Evolutionary conservation across 2,797 vertebrate species (phyloP), one percentile per base, ranked within the genome.

Genomic region (Macrochelys suwanniensis): DNA sequence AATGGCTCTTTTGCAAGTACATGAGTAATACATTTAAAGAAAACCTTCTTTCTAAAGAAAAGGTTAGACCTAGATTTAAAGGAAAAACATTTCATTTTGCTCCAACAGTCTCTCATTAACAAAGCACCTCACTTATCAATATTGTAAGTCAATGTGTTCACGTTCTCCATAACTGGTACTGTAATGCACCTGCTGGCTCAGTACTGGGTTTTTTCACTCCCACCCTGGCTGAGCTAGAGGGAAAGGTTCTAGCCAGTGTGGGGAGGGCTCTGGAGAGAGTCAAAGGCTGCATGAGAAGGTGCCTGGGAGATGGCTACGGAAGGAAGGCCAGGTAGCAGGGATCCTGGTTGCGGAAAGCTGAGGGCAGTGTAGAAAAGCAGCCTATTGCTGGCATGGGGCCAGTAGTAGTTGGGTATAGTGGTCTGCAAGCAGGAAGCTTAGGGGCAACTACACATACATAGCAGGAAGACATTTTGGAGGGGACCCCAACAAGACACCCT

Each of bases 1-100:
- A 45, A 92, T 78, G 49, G 15, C 6, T 85, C 42, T 87, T 54
- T 80, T 94, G 88, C 87, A 94, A 91, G 56, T 57, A 82, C 7
- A 78, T 76, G 42, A 84, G 71, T 85, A 95, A 82, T 31, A 19
- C 56, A 89, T 15, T 80, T 91, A 82, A 91, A 87, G 82, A 79
- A 89, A 93, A 95, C 23, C 59, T 6, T 49, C 61, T 78, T 89
- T 94, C 5, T 9, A 68, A 89, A 42, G 17, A 68, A 19, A n/a
- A 68, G 5, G 9, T 68, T 37, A 37, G 33, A 23, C 10, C n/a
- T 23, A 42, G 82, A 68, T 88, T 56, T 89, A 11, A 61, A 81
- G 54, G 5, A 4, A 21, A 68, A 49, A 65, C 16, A 81, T 68
- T 45, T 12, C 1, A 2, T 28, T 74, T 37, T n/a, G 71, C 81